Evolutionary conservation across 2,797 vertebrate genomes (phyloP), one percentile per base, ranked within the genome.

Genomic region (Danio aesculapii): DNA sequence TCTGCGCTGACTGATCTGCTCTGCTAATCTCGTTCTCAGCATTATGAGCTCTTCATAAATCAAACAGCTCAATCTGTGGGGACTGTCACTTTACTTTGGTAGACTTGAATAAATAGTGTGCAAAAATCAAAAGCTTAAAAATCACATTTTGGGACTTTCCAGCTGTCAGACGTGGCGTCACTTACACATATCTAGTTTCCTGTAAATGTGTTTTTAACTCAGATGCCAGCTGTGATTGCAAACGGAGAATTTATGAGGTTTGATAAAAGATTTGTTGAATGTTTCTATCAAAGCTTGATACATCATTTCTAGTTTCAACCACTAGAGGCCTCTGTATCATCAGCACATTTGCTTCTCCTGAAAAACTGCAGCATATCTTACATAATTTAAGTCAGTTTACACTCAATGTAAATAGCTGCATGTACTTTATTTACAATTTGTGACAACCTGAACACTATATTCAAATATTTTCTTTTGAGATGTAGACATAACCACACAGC

Each of bases 241-340:
- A 58, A n/a, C 1, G 12, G 66, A 64, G 59, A 30, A 19, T 53
- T 17, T 39, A 49, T 30, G 30, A 50, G 55, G 39, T 43, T 21
- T 49, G 64, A 7, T 6, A 44, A 43, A 64, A 64, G 14, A 53
- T 77, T 52, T 64, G 30, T 43, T 63, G n/a, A 44, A 16, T 41
- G 30, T 62, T 50, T 19, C 9, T 43, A 6, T 39, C 7, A 57
- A 16, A 53, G n/a, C 61, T 30, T 69, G 9, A 53, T 7, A 17
- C 6, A 9, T 11, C n/a, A 19, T 19, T 83, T 62, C 70, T 59
- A 70, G 44, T 9, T 88, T 70, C 46, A 68, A 79, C 86, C 90
- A 91, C 91, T 87, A 90, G 91, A 91, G 90, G 90, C 88, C 88
- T 91, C 90, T 86, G 46, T 85, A n/a, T 83, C 12, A 30, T 57